A percentile compares a stretch with the other conserved stretches of the same genome.
Conservation (phyloP, 1,140 invertebrate genomes). For the Laupala kohalensis region DNA sequence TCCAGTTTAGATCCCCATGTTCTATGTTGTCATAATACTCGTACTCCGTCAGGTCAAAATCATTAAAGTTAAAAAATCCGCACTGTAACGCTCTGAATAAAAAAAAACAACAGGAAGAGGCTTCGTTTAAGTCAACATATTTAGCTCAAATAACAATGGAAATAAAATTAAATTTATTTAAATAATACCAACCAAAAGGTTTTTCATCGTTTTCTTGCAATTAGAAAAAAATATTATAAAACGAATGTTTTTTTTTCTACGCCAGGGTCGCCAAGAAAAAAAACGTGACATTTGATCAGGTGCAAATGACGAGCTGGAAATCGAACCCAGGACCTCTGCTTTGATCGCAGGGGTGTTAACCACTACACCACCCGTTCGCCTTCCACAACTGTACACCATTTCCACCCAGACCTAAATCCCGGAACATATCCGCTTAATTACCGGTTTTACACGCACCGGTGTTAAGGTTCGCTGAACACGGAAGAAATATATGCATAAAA, state of each 20-base stretch:
- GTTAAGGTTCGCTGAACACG: too few relatives aligned
- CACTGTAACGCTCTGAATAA: neutral
- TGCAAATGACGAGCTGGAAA: too few relatives aligned
- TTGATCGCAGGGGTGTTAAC: too few relatives aligned
- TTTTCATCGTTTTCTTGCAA: neutral
- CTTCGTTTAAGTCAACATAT: neutral
- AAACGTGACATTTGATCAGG: neutral
- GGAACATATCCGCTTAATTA: too few relatives aligned
- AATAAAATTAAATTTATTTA: neutral
- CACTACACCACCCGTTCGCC: too few relatives aligned
- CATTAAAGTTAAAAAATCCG: conserved; percentile 87
- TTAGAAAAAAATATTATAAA: neutral
- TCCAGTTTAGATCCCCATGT: conserved; percentile 99
- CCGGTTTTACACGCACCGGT: too few relatives aligned
- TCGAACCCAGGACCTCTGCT: too few relatives aligned
- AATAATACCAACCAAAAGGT: neutral
- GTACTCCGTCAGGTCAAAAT: conserved; percentile 92
- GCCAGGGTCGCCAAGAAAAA: neutral
- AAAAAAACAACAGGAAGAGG: neutral
- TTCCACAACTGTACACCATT: too few relatives aligned
- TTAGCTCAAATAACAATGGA: neutral
- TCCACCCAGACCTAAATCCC: too few relatives aligned
- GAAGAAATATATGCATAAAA: too few relatives aligned
- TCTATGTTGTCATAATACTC: conserved; percentile 91
- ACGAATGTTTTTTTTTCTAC: neutral